Evolutionary conservation across 1,140 invertebrate species (phyloP).

Genomic region (Rhagoletis zephyria): DNA sequence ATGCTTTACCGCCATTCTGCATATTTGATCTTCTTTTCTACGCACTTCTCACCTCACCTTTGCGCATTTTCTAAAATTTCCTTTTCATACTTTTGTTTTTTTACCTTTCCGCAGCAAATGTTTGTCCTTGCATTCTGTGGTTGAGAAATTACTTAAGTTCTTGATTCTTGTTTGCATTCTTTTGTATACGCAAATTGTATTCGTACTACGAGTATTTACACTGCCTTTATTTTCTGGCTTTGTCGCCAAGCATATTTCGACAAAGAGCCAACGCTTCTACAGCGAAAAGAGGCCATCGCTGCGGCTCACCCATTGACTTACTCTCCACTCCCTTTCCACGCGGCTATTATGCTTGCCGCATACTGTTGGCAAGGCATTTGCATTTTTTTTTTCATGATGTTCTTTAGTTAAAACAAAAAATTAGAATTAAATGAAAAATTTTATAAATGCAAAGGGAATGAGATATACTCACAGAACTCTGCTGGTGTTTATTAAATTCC

Average conservation of each 20-base stretch:
- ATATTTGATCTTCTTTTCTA: neutral
- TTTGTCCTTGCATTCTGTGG: slow-evolving; percentile 36
- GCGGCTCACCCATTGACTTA: neutral
- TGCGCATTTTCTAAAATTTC: neutral
- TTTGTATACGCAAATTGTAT: neutral
- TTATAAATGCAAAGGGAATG: neutral
- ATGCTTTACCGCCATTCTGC: neutral
- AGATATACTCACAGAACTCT: neutral
- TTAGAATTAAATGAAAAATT: slow-evolving; percentile 6
- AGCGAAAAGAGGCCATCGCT: neutral
- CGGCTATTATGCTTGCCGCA: neutral
- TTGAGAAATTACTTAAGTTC: slow-evolving; percentile 19
- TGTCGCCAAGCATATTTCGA: slow-evolving; percentile 12
- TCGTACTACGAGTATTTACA: neutral
- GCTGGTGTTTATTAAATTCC: slow-evolving; percentile 51
- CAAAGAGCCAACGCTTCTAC: neutral
- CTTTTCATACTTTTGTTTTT: neutral
- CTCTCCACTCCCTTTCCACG: neutral
- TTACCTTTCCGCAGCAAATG: neutral
- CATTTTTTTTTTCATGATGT: slow-evolving; percentile 48
- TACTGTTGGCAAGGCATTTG: slow-evolving; percentile 30
- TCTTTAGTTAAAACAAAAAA: slow-evolving; percentile 13
- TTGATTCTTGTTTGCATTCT: slow-evolving; percentile 36
- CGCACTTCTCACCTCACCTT: neutral
- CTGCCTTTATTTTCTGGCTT: neutral